These are phyloP conservation scores for Rafetus swinhoei DNA, from an alignment of 2,113 vertebrate species.

Conservation along the genomic window DNA sequence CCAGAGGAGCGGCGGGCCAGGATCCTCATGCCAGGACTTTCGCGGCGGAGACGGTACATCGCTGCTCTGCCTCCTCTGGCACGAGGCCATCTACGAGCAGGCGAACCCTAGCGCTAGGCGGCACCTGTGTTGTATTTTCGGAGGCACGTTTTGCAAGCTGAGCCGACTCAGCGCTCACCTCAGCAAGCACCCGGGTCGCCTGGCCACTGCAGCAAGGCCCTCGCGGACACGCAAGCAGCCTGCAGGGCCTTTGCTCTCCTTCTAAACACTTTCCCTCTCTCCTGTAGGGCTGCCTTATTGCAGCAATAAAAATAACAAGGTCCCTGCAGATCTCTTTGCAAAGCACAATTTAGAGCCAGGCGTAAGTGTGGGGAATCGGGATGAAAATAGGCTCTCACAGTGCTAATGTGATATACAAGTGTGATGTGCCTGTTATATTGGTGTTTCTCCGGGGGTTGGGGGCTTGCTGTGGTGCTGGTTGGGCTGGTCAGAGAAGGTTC, in stretches of 20 bases:
- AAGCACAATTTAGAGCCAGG: conserved; percentile 77
- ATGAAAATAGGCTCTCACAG: conserved; percentile 72
- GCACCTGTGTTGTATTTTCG: background rate
- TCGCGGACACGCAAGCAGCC: conserved; percentile 40
- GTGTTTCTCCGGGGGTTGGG: conserved; percentile 24
- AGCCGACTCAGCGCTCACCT: background rate
- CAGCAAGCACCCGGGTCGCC: background rate
- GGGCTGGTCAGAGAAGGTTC: background rate
- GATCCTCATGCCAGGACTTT: background rate
- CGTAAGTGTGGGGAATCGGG: conserved; percentile 68
- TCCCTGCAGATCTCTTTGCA: conserved; percentile 80
- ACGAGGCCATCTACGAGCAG: background rate
- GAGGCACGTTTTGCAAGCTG: conserved; percentile 5
- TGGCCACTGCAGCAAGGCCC: conserved; percentile 33
- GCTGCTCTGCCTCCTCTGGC: background rate
- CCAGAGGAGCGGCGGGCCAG: background rate
- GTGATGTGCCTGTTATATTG: background rate
- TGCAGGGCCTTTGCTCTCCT: conserved; percentile 40
- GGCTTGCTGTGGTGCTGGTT: background rate
- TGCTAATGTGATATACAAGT: conserved; percentile 77
- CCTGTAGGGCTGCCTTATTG: conserved; percentile 74
- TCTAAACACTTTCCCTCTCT: conserved; percentile 70
- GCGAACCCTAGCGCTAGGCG: conserved; percentile 4
- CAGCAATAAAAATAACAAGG: conserved; percentile 83
- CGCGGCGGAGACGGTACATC: background rate